phyloP scores from a whole-genome alignment of 2,113 vertebrate species.

The Crotalus tigris region DNA sequence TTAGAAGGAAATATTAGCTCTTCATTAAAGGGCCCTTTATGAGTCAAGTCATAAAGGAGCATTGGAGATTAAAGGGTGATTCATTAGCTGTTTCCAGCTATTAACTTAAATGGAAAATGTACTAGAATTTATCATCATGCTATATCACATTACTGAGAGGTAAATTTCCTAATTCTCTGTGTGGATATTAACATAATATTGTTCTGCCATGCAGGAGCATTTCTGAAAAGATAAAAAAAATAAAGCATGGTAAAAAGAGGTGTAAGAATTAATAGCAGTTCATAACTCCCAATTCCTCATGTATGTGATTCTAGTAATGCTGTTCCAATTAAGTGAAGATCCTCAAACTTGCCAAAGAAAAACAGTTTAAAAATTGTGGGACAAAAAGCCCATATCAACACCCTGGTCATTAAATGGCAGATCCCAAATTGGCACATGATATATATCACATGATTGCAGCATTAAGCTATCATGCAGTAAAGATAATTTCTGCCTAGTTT shows the following conservation, averaged over 20 bases:
- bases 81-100: not conserved
- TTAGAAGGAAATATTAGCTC: not conserved
- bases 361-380: not conserved
- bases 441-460: not conserved
- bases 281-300: not conserved
- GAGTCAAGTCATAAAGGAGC: not conserved
- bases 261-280: not conserved
- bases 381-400: not conserved
- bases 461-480: not conserved
- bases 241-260: not conserved
- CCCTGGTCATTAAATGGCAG: not conserved
- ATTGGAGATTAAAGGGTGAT: not conserved
- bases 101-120: not conserved
- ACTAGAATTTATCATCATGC: not conserved
- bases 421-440: not conserved
- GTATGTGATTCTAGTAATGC: not conserved
- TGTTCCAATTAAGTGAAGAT: not conserved
- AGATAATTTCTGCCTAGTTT: not conserved
- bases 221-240: not conserved
- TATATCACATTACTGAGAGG: not conserved
- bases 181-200: not conserved
- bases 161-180: not conserved
- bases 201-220: not conserved
- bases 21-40: constrained; percentile 1
- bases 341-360: not conserved